A percentile compares a stretch with the other conserved stretches of the same genome.
phyloP scores from a whole-genome alignment of 2,797 vertebrate species.

The Betta splendens region DNA sequence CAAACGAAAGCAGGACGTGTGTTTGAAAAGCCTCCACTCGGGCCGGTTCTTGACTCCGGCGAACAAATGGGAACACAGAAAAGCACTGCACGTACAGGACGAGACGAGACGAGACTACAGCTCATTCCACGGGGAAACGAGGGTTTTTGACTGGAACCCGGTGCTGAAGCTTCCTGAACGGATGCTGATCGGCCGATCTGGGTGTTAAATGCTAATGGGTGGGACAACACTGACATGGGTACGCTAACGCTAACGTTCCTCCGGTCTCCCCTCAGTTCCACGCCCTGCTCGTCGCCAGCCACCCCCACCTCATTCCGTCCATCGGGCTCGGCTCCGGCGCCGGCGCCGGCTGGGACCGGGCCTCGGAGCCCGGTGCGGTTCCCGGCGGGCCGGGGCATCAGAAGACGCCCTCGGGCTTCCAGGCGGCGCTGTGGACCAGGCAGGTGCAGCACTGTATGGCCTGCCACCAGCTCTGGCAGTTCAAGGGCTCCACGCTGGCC shows the following conservation, averaged over 20 bases:
- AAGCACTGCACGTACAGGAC: constrained; percentile 57
- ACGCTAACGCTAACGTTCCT: constrained; percentile 62
- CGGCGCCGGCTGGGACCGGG: constrained; percentile 12
- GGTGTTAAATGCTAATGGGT: neutral
- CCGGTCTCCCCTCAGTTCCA: constrained; percentile 82
- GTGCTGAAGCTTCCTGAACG: constrained; percentile 3
- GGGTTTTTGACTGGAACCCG: constrained; percentile 30
- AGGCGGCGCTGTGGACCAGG: constrained; percentile 91
- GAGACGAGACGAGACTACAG: constrained; percentile 50
- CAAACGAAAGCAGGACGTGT: constrained; percentile 38
- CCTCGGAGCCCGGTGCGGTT: constrained; percentile 5
- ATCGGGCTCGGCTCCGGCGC: constrained; percentile 59
- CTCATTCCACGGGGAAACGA: constrained; percentile 36
- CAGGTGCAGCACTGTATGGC: constrained; percentile 99
- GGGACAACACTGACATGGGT: constrained; percentile 45
- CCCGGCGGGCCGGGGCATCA: constrained; percentile 72
- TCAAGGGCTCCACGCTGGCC: constrained; percentile 94
- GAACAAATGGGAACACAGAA: constrained; percentile 45
- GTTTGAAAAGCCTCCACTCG: constrained; percentile 4
- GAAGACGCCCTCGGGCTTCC: constrained; percentile 91
- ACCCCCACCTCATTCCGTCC: constrained; percentile 81
- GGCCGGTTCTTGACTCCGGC: constrained; percentile 24
- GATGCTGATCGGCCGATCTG: constrained; percentile 2
- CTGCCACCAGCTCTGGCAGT: constrained; percentile 98
- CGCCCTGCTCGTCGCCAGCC: constrained; percentile 82